These are phyloP conservation scores for Enteromius paludinosus DNA, from an alignment of 2,797 vertebrate genomes.

Conservation along the genomic window DNA sequence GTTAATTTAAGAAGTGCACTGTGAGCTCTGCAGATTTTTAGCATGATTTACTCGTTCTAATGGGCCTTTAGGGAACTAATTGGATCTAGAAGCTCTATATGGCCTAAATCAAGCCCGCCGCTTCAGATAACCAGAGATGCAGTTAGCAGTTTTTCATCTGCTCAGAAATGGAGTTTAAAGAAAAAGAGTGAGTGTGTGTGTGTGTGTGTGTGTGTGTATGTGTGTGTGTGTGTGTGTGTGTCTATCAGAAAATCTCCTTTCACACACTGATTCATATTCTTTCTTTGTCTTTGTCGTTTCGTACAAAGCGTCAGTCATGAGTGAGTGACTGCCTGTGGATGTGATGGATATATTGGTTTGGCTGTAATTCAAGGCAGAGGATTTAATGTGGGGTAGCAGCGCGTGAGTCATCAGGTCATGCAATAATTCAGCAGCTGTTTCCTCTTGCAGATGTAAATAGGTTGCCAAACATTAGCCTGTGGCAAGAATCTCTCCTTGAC, in stretches of 20 bases:
- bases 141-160: conserved; percentile 31
- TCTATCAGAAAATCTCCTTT: background rate
- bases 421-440: conserved; percentile 44
- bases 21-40: conserved; percentile 47
- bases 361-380: conserved; percentile 35
- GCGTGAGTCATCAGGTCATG: conserved; percentile 27
- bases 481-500: conserved; percentile 40
- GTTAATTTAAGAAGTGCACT: conserved; percentile 49
- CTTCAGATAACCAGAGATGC: conserved; percentile 34
- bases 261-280: conserved; percentile 13
- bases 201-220: too few relatives aligned
- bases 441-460: conserved; percentile 7
- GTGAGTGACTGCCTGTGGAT: conserved; percentile 39
- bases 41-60: conserved; percentile 47
- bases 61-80: conserved; percentile 51
- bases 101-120: conserved; percentile 40
- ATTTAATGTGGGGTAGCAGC: conserved; percentile 36
- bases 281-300: conserved; percentile 10
- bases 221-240: too few relatives aligned
- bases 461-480: conserved; percentile 30
- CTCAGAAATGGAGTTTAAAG: conserved; percentile 20
- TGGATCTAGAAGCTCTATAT: conserved; percentile 35
- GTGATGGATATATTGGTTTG: conserved; percentile 42
- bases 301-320: conserved; percentile 23
- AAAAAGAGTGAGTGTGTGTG: background rate